phyloP scores from a whole-genome alignment of 2,113 vertebrate genomes.

The Eretmodus cyanostictus region DNA sequence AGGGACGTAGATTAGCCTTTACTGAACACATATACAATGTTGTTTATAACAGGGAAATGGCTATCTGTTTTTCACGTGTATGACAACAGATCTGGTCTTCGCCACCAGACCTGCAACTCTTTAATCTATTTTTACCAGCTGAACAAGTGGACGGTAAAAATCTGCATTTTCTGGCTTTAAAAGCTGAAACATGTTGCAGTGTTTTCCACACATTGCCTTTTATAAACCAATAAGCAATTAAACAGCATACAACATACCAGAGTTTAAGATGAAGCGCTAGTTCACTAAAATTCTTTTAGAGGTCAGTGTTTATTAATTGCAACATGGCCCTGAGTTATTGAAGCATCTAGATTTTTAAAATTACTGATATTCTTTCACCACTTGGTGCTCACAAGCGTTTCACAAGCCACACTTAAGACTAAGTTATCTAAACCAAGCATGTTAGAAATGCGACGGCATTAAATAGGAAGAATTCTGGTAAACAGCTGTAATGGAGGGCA shows the following conservation, averaged over 20 bases:
- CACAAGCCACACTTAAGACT: not conserved
- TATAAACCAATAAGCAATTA: not conserved
- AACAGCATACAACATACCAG: not conserved
- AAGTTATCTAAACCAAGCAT: not conserved
- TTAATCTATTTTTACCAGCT: not conserved
- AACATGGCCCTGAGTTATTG: not conserved
- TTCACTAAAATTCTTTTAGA: not conserved
- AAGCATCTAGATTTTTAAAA: not conserved
- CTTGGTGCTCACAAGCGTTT: not conserved
- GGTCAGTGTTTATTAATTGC: not conserved
- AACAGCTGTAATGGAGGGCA: not conserved
- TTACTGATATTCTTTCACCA: not conserved
- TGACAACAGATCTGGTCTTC: not conserved
- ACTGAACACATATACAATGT: slow-evolving; percentile 7
- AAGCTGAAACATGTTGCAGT: not conserved
- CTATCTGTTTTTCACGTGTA: not conserved
- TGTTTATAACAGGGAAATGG: not conserved
- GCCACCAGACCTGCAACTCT: not conserved
- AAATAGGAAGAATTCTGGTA: not conserved
- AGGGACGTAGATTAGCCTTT: slow-evolving; percentile 27
- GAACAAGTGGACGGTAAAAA: not conserved
- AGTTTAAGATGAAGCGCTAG: not conserved
- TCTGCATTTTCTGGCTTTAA: not conserved
- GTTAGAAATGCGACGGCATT: not conserved
- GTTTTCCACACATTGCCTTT: not conserved